phyloP scores from a whole-genome alignment of 2,797 vertebrate species.

The Bradypodion pumilum region DNA sequence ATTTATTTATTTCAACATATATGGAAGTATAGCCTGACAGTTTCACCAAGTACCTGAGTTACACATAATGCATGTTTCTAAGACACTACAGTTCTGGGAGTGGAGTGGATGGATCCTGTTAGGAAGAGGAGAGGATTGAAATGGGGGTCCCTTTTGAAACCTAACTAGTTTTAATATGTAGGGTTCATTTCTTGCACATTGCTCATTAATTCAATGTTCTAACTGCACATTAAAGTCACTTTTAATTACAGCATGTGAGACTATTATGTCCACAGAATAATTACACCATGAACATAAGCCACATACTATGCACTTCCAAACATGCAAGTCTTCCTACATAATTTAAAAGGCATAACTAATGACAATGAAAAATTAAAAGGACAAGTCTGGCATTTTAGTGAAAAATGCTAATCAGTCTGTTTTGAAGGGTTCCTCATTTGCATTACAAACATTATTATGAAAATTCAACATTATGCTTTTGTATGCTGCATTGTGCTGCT shows the following conservation, averaged over 20 bases:
- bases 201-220: slow-evolving; percentile 77
- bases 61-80: no score
- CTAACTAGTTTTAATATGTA: slow-evolving; percentile 73
- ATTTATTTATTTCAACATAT: neutral
- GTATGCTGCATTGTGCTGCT: slow-evolving; percentile 73
- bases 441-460: slow-evolving; percentile 89
- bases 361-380: slow-evolving; percentile 62
- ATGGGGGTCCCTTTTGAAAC: slow-evolving; percentile 71
- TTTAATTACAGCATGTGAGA: slow-evolving; percentile 75
- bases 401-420: slow-evolving; percentile 87
- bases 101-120: neutral
- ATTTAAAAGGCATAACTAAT: slow-evolving; percentile 76
- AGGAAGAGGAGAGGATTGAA: slow-evolving; percentile 40
- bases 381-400: slow-evolving; percentile 78
- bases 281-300: slow-evolving; percentile 69
- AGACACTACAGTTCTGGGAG: neutral
- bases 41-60: neutral
- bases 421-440: slow-evolving; percentile 88
- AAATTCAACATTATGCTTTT: slow-evolving; percentile 77
- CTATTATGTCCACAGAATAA: slow-evolving; percentile 76
- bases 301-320: slow-evolving; percentile 64
- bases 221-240: slow-evolving; percentile 69
- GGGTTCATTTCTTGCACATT: slow-evolving; percentile 71
- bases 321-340: slow-evolving; percentile 71
- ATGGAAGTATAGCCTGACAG: neutral